phyloP scores from a whole-genome alignment of 1,140 invertebrate genomes.

The Drosophila orosa region DNA sequence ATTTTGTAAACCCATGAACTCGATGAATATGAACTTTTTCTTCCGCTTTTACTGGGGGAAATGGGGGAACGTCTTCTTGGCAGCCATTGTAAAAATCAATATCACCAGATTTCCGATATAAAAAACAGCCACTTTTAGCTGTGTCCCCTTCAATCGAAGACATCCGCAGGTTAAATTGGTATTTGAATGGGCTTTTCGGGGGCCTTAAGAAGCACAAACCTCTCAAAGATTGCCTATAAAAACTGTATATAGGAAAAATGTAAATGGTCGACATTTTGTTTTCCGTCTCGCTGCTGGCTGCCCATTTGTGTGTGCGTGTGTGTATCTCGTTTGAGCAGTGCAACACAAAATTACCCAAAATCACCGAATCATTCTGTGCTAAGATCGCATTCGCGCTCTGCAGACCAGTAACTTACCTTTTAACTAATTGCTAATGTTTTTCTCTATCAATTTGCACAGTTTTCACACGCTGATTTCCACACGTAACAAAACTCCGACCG shows the following conservation, averaged over 20 bases:
- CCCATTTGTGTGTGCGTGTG: constrained; percentile 55
- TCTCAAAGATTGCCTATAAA: constrained; percentile 43
- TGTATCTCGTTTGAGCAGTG: constrained; percentile 57
- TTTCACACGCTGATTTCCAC: constrained; percentile 64
- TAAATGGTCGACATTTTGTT: constrained; percentile 81
- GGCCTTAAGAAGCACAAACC: constrained; percentile 10
- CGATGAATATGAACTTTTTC: constrained; percentile 11
- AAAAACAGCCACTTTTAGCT: constrained; percentile 7
- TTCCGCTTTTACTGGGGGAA: constrained; percentile 18
- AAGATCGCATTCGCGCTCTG: background rate
- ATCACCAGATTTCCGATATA: constrained; percentile 49
- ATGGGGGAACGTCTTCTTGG: constrained; percentile 25
- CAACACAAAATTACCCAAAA: constrained; percentile 20
- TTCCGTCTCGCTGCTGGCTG: constrained; percentile 75
- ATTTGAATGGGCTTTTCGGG: background rate
- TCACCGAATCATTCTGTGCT: background rate
- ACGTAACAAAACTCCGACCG: constrained; percentile 72
- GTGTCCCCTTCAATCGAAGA: background rate
- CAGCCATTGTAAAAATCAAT: constrained; percentile 79
- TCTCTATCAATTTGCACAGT: constrained; percentile 58
- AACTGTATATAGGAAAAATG: constrained; percentile 55
- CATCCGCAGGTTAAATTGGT: background rate
- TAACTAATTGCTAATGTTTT: constrained; percentile 32
- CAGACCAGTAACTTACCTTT: constrained; percentile 30
- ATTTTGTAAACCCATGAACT: background rate